Evolutionary conservation across 1,140 invertebrate species (phyloP), one percentile per base, ranked within the genome.

Genomic region (Lepidotrigona ventralis): DNA sequence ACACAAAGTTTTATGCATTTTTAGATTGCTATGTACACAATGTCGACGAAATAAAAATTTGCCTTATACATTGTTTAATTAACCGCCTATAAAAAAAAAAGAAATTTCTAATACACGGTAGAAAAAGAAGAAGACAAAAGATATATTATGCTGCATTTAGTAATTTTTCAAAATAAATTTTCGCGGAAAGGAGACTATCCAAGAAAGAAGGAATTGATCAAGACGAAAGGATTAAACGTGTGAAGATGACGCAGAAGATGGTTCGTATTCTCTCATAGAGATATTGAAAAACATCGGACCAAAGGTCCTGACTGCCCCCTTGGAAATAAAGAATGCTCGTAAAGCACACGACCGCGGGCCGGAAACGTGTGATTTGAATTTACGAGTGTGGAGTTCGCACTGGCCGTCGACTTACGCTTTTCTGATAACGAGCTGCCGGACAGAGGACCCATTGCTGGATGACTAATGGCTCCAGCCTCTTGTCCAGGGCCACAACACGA

Each of bases 371-470:
- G 79, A 88, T 88, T 81, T 79, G 85, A 79, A 84, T 84, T 89
- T 82, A 80, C 87, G 83, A 81, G 88, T 46, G 69, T 60, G 64
- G 66, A 81, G 79, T 88, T 83, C 78, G 81, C 82, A 72, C 84
- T 79, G 73, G 60, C 64, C 81, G 78, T 46, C 84, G 80, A 88
- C 72, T 85, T 88, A 80, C 79, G 87, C 51, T 74, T 73, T 88
- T 88, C 79, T 66, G 86, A 85, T 81, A 81, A 72, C 70, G 80
- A 88, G 79, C 79, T 80, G 84, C 86, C 70, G 79, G 87, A 88
- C 85, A 86, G 81, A 86, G 81, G 85, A 88, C 76, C 75, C 79
- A 84, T 90, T 86, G 84, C 86, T 81, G 70, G 85, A 85, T 90
- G 89, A 90, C 88, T 90, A 90, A 89, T 88, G 81, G 81, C 81